Evolutionary conservation across 2,888 invertebrate species (phyloP).

Genomic region (Lepetodrilus schrolli): DNA sequence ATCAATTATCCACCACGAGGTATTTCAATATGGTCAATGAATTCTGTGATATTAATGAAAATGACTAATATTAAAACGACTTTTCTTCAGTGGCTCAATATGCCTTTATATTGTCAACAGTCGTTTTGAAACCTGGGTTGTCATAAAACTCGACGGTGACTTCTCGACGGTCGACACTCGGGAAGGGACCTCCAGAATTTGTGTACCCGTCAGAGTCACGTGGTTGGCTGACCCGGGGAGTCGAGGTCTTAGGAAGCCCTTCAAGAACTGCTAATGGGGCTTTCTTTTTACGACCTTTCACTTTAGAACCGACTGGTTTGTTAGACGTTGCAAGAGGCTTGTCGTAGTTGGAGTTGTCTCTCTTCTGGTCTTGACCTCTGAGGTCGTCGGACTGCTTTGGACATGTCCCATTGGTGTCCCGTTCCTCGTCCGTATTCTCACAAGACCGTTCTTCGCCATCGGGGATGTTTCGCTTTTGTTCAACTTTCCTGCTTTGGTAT

Average conservation of each 20-base stretch:
- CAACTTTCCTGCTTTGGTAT: conserved; percentile 9
- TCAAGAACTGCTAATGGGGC: neutral
- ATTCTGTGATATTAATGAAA: too few relatives aligned
- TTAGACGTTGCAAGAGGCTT: neutral
- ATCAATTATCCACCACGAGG: too few relatives aligned
- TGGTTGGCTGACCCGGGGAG: neutral
- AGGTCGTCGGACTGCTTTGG: too few relatives aligned
- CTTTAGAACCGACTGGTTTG: neutral
- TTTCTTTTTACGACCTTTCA: neutral
- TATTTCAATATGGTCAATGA: too few relatives aligned
- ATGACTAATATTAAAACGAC: too few relatives aligned
- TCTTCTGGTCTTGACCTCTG: neutral
- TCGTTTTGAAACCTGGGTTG: conserved; percentile 7
- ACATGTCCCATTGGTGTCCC: neutral
- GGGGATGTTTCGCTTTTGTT: conserved; percentile 4
- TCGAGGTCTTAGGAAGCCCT: neutral
- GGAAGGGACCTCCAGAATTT: neutral
- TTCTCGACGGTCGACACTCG: neutral
- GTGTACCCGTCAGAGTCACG: conserved; percentile 4
- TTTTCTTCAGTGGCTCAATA: too few relatives aligned
- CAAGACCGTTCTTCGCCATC: neutral
- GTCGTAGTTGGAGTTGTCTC: neutral
- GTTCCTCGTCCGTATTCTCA: neutral
- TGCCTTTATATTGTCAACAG: neutral
- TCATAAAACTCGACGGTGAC: neutral